Evolutionary conservation across 2,888 invertebrate species (phyloP), one percentile per base, ranked within the genome.

Genomic region (Andrena flavipes): DNA sequence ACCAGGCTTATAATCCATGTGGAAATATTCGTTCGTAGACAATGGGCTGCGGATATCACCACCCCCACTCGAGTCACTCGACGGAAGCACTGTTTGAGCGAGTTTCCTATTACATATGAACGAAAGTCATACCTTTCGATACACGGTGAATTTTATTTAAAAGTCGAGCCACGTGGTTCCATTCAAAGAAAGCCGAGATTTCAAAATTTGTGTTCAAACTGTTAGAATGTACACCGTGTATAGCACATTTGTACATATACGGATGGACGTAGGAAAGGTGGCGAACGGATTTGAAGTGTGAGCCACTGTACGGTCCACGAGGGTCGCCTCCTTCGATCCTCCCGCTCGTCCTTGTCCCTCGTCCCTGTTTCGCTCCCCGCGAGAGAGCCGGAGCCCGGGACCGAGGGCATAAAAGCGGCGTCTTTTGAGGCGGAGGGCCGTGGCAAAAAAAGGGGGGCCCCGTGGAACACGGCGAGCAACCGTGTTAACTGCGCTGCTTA

Each of bases 401-500:
- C 67, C 51, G 81, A 64, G 80, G 69, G 82, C 70, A 80, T 82
- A 85, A 86, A 87, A 89, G 92, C 93, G 93, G 92, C 90, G 54
- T 91, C 91, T 92, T 93, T 92, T 91, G 91, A 91, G 90, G 88
- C 85, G 82, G 88, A 89, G 87, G 81, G 74, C 88, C 72, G 81
- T 81, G 84, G 86, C 86, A 90, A 91, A 89, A 90, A 91, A 90
- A 87, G 87, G 82, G 83, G 83, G 42, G 42, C 42, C 82, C 81
- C 67, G 71, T 78, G 80, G 86, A 89, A 91, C 91, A 92, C 90
- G 91, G 88, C 90, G 90, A 90, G 88, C 90, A 90, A 88, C 88
- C 90, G 92, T 92, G 92, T 92, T 92, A 91, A 92, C 91, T 90
- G 90, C 88, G 85, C 90, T 91, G 91, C 89, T 93, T 92, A 92